phyloP scores from a whole-genome alignment of 1,140 invertebrate genomes.

The Mylabris phalerata region DNA sequence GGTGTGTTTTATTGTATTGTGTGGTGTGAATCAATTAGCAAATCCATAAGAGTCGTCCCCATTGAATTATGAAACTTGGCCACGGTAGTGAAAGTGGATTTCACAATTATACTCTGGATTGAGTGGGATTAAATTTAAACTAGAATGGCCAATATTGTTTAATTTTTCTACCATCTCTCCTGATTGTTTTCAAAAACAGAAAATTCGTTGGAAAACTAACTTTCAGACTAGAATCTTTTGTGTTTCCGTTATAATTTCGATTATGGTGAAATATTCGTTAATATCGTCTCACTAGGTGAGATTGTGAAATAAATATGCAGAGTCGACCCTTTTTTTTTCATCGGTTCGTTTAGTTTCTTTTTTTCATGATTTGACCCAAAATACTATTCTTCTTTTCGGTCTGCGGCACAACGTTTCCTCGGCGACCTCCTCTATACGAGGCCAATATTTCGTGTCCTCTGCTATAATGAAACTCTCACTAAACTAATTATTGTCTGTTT shows the following conservation, averaged over 20 bases:
- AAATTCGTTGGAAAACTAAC: neutral
- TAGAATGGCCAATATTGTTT: conserved; percentile 7
- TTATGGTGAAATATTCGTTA: too few species aligned
- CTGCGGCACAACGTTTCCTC: conserved; percentile 15
- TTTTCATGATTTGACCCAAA: conserved; percentile 6
- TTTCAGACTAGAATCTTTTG: conserved; percentile 4
- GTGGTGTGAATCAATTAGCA: neutral
- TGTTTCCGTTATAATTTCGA: too few species aligned
- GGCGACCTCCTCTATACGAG: conserved; percentile 10
- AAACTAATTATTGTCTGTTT: conserved; percentile 17
- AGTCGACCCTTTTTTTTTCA: too few species aligned
- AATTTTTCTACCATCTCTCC: too few species aligned
- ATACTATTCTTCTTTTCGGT: conserved; percentile 12
- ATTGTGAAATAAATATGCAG: too few species aligned
- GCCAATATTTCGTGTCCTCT: conserved; percentile 16
- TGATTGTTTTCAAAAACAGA: neutral
- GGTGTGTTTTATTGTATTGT: neutral
- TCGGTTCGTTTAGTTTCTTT: too few species aligned
- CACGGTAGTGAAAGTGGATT: conserved; percentile 16
- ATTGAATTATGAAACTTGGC: conserved; percentile 15
- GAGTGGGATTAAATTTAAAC: conserved; percentile 16
- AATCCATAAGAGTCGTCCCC: conserved; percentile 14
- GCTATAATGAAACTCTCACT: conserved; percentile 12
- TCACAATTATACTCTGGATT: conserved; percentile 10
- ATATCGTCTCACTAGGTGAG: too few species aligned